Evolutionary conservation across 2,888 invertebrate genomes (phyloP), one percentile per base, ranked within the genome.

Genomic region (Neoaliturus tenellus): DNA sequence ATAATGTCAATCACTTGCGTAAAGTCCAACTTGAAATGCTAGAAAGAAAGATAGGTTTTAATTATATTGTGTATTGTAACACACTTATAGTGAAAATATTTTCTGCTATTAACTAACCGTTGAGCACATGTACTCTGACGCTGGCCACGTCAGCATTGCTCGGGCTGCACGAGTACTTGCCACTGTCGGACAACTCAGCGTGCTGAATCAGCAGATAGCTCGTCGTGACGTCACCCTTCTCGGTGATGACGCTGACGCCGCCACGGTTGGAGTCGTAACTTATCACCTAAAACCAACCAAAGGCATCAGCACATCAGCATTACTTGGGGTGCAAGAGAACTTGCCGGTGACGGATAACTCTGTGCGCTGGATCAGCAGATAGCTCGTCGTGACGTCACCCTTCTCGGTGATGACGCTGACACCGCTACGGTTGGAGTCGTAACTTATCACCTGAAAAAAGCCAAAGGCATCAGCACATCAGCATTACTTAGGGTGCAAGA

Each of bases 271-370:
- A 96, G 93, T 98, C 97, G 92, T 97, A 97, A 92, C 96, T 97
- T 90, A 97, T 95, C 90, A 96, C 96, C 96, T 96, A 93, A n/a
- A n/a, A n/a, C n/a, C n/a, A n/a, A n/a, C n/a, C n/a, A n/a, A n/a
- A n/a, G n/a, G n/a, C n/a, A n/a, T n/a, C n/a, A n/a, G n/a, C n/a
- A n/a, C n/a, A 92, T 97, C 97, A 85, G 98, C 97, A 90, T 97
- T 97, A 91, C 97, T 97, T 88, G 98, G 98, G 90, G 95, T 95
- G 93, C 98, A 98, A 81, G 96, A 96, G 92, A 98, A 98, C 91
- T 97, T 96, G 89, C 98, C 97, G 48, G 97, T 96, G 92, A 98
- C 97, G 85, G 94, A 92, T 87, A 95, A 93, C 91, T 96, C 94
- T 84, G 97, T 97, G 91, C 96, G 95, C 91, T 96, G 96, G 91